Evolutionary conservation across 1,140 invertebrate genomes (phyloP).

Genomic region (Drosophila suzukii): DNA sequence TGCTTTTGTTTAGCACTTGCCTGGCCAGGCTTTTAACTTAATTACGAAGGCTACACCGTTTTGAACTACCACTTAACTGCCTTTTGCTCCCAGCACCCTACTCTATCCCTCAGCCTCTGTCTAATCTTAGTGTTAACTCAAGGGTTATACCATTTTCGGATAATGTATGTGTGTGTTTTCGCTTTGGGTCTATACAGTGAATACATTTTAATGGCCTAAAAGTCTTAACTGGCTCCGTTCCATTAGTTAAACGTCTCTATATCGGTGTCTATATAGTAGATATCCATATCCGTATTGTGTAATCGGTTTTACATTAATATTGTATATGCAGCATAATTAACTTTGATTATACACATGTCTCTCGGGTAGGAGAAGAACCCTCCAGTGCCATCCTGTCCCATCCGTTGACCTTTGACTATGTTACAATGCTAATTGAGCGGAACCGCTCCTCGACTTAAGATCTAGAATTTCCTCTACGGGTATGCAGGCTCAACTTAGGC

Average conservation of each 20-base stretch:
- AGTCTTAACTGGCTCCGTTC: conserved; percentile 55
- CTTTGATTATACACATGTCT: conserved; percentile 73
- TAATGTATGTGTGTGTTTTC: conserved; percentile 18
- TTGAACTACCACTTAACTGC: conserved; percentile 44
- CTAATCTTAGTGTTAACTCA: conserved; percentile 74
- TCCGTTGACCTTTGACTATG: conserved; percentile 54
- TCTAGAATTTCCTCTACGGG: conserved; percentile 29
- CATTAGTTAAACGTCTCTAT: conserved; percentile 19
- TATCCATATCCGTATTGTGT: conserved; percentile 21
- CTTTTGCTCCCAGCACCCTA: conserved; percentile 23
- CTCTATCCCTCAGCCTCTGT: conserved; percentile 10
- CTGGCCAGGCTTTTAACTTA: conserved; percentile 59
- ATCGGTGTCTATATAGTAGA: conserved; percentile 22
- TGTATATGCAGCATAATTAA: conserved; percentile 78
- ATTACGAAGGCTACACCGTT: conserved; percentile 59
- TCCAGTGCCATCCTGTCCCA: conserved; percentile 5
- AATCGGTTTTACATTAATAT: conserved; percentile 57
- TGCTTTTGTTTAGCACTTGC: conserved; percentile 68
- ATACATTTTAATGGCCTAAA: conserved; percentile 56
- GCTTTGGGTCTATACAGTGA: conserved; percentile 48
- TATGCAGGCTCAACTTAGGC: conserved; percentile 50
- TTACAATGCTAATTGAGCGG: conserved; percentile 68
- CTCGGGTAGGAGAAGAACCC: conserved; percentile 11
- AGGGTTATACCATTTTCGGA: conserved; percentile 27
- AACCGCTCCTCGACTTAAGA: conserved; percentile 24